Evolutionary conservation across 2,888 invertebrate genomes (phyloP), one percentile per base, ranked within the genome.

Genomic region (Oscheius sp.): DNA sequence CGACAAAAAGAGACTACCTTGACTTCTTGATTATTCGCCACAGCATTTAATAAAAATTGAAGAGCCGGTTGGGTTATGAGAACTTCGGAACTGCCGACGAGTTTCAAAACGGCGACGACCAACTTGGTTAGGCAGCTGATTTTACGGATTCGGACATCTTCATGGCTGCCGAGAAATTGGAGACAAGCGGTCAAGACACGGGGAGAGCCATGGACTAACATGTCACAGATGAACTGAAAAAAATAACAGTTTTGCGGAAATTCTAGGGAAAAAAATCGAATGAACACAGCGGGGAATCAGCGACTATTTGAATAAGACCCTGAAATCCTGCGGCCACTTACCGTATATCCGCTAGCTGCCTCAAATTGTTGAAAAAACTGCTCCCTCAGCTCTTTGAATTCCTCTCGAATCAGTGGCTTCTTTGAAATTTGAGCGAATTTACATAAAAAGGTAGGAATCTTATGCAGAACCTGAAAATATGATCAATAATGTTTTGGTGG

Each of bases 131-230:
- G 0, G 41, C 43, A n/a, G 25, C 9, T 16, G 5, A 61, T 43
- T n/a, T 18, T 41, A 9, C 21, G 41, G 23, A 61, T n/a, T n/a
- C 21, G 7, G 13, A 7, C 12, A 5, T 7, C 41, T 18, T 59
- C 29, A 1, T 18, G 45, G 21, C 21, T 18, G 25, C 5, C 21
- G 13, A 61, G n/a, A 3, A 61, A 43, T 16, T 35, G n/a, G 1
- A 61, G 21, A 18, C 61, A 61, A 43, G 7, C 18, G 1, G 41
- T 18, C 18, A 61, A 18, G n/a, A 61, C 61, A 3, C 61, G 61
- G 43, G 43, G 43, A 16, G 61, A 61, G 0, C 61, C 61, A 18
- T 61, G 61, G n/a, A 41, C n/a, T 0, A 61, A 43, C 45, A 61
- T 45, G 7, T 61, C 43, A 5, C 18, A n/a, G 18, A 61, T 18